phyloP scores from a whole-genome alignment of 2,113 vertebrate species.

The Mirza zaza region DNA sequence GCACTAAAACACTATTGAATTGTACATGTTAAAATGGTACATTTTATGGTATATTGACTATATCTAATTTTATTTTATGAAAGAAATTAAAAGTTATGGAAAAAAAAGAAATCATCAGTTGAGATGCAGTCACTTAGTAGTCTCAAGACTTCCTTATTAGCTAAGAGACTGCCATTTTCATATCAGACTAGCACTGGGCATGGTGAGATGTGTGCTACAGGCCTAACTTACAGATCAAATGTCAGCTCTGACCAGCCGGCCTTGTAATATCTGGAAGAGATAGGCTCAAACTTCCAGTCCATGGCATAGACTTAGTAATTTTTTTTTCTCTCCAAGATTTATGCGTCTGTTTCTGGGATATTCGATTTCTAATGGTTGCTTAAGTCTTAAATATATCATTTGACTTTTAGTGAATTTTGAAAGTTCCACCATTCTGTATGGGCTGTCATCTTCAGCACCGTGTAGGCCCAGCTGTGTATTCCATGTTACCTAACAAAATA shows the following conservation, averaged over 20 bases:
- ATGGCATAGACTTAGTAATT: background rate
- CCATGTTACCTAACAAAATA: background rate
- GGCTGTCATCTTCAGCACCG: background rate
- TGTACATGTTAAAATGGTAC: background rate
- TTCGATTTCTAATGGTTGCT: background rate
- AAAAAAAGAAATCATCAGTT: background rate
- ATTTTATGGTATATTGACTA: background rate
- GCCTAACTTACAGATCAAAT: background rate
- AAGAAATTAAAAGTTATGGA: background rate
- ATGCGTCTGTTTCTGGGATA: background rate
- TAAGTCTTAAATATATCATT: background rate
- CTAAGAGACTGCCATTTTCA: background rate
- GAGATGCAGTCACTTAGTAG: background rate
- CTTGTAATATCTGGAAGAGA: background rate
- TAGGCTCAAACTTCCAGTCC: background rate
- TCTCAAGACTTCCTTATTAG: background rate
- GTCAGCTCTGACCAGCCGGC: background rate
- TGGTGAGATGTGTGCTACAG: background rate
- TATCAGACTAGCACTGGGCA: background rate
- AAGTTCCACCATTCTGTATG: background rate
- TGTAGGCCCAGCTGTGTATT: background rate
- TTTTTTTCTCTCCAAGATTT: background rate
- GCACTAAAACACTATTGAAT: background rate
- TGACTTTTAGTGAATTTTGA: background rate
- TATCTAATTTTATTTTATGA: background rate